A percentile compares a stretch with the other conserved stretches of the same genome.
phyloP scores from a whole-genome alignment of 2,888 invertebrate genomes.

The Dioctria linearis region DNA sequence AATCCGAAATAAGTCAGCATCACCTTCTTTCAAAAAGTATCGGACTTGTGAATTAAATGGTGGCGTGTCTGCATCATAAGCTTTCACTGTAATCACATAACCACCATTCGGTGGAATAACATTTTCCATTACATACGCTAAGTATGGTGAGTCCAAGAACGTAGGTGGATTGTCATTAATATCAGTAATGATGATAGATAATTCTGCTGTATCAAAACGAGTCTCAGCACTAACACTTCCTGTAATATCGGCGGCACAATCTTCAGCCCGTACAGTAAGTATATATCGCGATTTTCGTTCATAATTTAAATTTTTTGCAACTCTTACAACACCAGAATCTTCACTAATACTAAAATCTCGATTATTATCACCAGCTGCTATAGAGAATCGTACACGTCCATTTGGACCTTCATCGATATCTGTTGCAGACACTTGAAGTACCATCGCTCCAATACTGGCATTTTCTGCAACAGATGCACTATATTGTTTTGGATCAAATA shows the following conservation, averaged over 20 bases:
- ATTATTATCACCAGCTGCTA: conserved; percentile 90
- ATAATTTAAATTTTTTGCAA: conserved; percentile 94
- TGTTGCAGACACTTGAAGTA: conserved; percentile 90
- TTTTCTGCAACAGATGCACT: conserved; percentile 93
- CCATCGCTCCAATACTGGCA: conserved; percentile 93
- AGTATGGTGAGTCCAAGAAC: conserved; percentile 94
- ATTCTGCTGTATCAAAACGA: conserved; percentile 83
- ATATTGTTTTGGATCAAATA: conserved; percentile 91
- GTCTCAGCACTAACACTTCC: conserved; percentile 65
- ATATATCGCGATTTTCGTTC: conserved; percentile 90
- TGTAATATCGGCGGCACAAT: conserved; percentile 82
- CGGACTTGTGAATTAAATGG: conserved; percentile 92
- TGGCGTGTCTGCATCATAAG: conserved; percentile 92
- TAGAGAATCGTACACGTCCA: conserved; percentile 93
- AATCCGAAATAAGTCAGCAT: conserved; percentile 91
- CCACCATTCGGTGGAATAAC: conserved; percentile 85
- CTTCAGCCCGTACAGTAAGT: conserved; percentile 89
- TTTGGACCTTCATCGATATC: conserved; percentile 91
- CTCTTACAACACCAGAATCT: conserved; percentile 90
- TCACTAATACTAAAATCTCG: conserved; percentile 93
- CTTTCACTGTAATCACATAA: conserved; percentile 86
- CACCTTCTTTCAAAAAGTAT: conserved; percentile 94
- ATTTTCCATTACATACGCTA: conserved; percentile 95
- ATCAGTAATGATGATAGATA: conserved; percentile 88
- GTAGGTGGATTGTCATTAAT: conserved; percentile 95